Conservation (phyloP, 2,797 vertebrate genomes). For the Chanos chanos region DNA sequence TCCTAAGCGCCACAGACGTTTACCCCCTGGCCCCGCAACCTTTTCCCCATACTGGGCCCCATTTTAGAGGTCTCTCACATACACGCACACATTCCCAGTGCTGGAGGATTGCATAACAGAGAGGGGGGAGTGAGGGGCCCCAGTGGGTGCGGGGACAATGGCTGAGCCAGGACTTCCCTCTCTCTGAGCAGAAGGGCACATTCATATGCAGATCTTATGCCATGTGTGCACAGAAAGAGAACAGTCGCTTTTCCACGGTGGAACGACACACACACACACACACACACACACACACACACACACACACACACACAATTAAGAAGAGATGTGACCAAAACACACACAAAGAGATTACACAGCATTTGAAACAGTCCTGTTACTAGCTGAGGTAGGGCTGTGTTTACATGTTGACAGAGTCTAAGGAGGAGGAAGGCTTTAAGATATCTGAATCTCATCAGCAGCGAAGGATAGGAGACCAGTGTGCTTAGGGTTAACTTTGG, state of each 20-base stretch:
- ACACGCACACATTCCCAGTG: conserved; percentile 18
- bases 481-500: not conserved
- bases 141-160: conserved; percentile 41
- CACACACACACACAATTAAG: not conserved
- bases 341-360: conserved; percentile 15
- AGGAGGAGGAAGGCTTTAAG: not conserved
- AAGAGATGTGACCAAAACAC: not conserved
- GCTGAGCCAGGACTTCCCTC: conserved; percentile 31
- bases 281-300: not conserved
- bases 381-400: not conserved
- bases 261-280: conserved; percentile 20
- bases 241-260: conserved; percentile 39
- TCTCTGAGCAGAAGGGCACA: conserved; percentile 57
- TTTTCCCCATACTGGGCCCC: conserved; percentile 10
- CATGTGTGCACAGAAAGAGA: conserved; percentile 47
- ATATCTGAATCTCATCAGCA: not conserved
- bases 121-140: conserved; percentile 43
- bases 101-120: conserved; percentile 51
- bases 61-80: not conserved
- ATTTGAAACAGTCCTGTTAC: not conserved
- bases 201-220: conserved; percentile 66
- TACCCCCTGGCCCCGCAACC: conserved; percentile 32
- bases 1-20: conserved; percentile 47
- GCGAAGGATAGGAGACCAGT: not conserved
- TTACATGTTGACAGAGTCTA: not conserved